Percentiles rank a stretch among this genome's conserved stretches.
phyloP scores from a whole-genome alignment of 64 coral and sea anemone genomes.

The Montipora sp. region DNA sequence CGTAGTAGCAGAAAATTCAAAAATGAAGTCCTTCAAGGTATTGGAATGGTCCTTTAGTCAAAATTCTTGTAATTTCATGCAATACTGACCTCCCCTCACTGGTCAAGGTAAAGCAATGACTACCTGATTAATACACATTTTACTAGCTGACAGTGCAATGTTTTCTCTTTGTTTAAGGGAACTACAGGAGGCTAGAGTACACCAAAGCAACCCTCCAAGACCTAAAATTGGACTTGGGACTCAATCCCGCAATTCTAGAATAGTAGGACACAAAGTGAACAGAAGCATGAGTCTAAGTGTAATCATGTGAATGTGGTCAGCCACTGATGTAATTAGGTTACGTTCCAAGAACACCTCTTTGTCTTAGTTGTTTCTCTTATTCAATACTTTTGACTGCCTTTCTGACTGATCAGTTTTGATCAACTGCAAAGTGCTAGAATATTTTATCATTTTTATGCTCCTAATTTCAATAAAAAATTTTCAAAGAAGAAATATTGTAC shows the following conservation, averaged over 20 bases:
- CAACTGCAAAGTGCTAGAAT: background rate
- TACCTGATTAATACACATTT: too few species aligned
- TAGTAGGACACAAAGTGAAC: constrained; percentile 77
- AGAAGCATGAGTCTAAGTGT: constrained; percentile 81
- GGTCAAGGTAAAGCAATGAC: background rate
- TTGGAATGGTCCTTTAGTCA: background rate
- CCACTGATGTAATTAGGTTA: too few species aligned
- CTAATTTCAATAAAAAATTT: background rate
- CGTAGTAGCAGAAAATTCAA: constrained; percentile 96
- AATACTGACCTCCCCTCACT: background rate
- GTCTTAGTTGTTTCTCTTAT: background rate
- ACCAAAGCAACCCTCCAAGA: constrained; percentile 51
- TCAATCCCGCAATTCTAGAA: constrained; percentile 46
- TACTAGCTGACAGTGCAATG: background rate
- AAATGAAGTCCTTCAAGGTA: constrained; percentile 90
- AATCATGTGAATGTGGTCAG: constrained; percentile 50
- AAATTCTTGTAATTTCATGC: background rate
- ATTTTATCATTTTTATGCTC: background rate
- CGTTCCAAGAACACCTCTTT: too few species aligned
- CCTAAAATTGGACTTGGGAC: constrained; percentile 39
- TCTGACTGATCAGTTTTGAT: background rate
- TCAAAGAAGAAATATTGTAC: constrained; percentile 4
- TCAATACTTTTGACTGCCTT: background rate
- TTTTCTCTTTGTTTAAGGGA: constrained; percentile 53
- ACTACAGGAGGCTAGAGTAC: constrained; percentile 61